phyloP scores from a whole-genome alignment of 2,888 invertebrate genomes.

The Meganola albula region DNA sequence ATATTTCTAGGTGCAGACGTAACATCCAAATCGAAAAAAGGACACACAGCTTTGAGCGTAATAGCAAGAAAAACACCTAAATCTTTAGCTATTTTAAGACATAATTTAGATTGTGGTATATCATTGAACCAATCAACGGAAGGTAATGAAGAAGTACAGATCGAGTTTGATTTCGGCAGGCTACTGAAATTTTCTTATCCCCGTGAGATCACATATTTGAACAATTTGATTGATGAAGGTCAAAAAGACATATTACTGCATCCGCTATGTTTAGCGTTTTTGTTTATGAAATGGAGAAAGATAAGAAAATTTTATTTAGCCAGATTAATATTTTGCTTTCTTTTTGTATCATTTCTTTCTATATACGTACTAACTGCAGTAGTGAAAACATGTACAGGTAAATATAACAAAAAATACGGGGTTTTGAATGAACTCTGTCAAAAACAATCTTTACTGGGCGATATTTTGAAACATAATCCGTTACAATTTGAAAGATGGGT shows the following conservation, averaged over 20 bases:
- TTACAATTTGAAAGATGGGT: conserved; percentile 90
- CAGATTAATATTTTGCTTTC: conserved; percentile 86
- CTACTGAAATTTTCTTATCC: conserved; percentile 89
- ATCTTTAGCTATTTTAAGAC: conserved; percentile 86
- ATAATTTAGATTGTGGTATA: conserved; percentile 87
- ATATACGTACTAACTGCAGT: conserved; percentile 88
- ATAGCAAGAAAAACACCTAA: conserved; percentile 91
- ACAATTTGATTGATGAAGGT: conserved; percentile 91
- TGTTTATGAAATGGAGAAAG: conserved; percentile 93
- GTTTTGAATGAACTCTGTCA: conserved; percentile 85
- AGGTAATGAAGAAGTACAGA: conserved; percentile 87
- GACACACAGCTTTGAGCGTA: conserved; percentile 89
- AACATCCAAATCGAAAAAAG: conserved; percentile 90
- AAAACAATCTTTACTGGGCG: conserved; percentile 83
- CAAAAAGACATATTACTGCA: conserved; percentile 92
- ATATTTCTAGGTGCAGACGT: conserved; percentile 91
- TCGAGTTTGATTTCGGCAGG: conserved; percentile 88
- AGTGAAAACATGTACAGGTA: conserved; percentile 81
- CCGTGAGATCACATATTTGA: conserved; percentile 90
- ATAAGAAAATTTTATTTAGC: conserved; percentile 92
- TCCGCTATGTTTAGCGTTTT: conserved; percentile 91
- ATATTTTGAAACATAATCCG: conserved; percentile 84
- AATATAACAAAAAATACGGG: conserved; percentile 64
- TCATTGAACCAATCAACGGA: conserved; percentile 84
- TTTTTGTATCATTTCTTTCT: conserved; percentile 87